Base-by-base conservation (phyloP, 2,888 invertebrate species). In the Ennomos erosarius region DNA sequence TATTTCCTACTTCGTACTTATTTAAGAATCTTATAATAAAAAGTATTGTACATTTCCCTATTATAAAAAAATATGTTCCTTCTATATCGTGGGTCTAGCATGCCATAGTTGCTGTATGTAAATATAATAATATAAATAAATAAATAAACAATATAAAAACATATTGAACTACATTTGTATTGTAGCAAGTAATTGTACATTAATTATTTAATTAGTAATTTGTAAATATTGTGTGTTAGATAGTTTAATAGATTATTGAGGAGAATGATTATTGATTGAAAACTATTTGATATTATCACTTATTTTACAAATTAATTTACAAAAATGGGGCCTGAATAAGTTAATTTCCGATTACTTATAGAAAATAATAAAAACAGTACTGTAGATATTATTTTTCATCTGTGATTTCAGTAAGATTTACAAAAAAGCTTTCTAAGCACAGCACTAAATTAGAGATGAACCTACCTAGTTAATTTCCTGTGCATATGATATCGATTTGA, bases 1-100 rank as follows among this genome's bases (percentile, higher is more conserved):
- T 86, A 85, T 85, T 86, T 79, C 74, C 71, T 74, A 75, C 56
- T 73, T 74, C 70, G 75, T 84, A 85, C 74, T 78, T 84, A 82
- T 75, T 55, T 74, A 73, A 66, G 70, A 67, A 71, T 72, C 64
- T 67, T 64, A 55, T 55, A 26, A 53, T 66, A 66, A 56, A 59
- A 62, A 69, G 51, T 74, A 74, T 71, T 79, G 76, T 80, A 79
- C 51, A 81, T 76, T 76, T 65, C 68, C 62, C 65, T 67, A 68
- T 55, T 57, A 59, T 65, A 62, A 65, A 63, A 16, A 65, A 73
- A 69, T 65, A 75, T 70, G 79, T 81, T 82, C 81, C 82, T 82
- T 78, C 72, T 74, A 68, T 74, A 68, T 66, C 62, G 64, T 73
- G 74, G 71, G 70, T 75, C 71, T 69, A 64, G 68, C 70, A 77